Conservation (phyloP, 2,797 vertebrate species). For the Microchirus variegatus region DNA sequence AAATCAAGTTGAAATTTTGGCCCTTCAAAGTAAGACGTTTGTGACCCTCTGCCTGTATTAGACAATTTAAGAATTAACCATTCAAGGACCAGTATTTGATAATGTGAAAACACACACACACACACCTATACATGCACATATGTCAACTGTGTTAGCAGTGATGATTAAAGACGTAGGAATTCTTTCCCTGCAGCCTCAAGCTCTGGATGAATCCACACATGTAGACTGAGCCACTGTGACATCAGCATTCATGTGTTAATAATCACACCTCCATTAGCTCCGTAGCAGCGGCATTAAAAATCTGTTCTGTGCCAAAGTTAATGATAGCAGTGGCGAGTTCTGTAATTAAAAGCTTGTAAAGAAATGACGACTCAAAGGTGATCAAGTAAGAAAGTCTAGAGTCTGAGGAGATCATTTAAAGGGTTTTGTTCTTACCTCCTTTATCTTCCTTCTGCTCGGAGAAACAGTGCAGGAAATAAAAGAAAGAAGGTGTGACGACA, state of each 20-base stretch:
- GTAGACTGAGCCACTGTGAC: conserved; percentile 23
- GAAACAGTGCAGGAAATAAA: conserved; percentile 34
- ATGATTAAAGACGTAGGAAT: conserved; percentile 52
- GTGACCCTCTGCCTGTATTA: too few species aligned
- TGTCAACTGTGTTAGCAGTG: conserved; percentile 7
- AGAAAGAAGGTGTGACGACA: conserved; percentile 50
- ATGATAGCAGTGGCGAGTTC: not conserved
- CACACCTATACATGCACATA: not conserved
- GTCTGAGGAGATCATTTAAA: not conserved
- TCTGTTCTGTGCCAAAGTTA: conserved; percentile 3
- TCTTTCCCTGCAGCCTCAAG: conserved; percentile 8
- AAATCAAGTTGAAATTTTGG: too few species aligned
- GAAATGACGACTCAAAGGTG: not conserved
- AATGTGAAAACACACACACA: not conserved
- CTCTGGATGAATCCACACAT: conserved; percentile 10
- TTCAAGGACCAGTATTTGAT: not conserved
- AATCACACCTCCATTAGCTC: conserved; percentile 11
- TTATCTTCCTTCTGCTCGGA: conserved; percentile 31
- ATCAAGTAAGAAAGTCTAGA: not conserved
- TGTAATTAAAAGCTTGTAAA: not conserved
- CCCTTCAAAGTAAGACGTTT: too few species aligned
- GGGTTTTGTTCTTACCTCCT: conserved; percentile 60
- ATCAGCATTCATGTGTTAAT: conserved; percentile 15
- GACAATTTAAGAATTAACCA: not conserved
- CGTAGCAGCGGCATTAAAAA: not conserved